These are phyloP conservation scores for Mesembrinibis cayennensis DNA, from an alignment of 2,113 vertebrate species.

Conservation along the genomic window DNA sequence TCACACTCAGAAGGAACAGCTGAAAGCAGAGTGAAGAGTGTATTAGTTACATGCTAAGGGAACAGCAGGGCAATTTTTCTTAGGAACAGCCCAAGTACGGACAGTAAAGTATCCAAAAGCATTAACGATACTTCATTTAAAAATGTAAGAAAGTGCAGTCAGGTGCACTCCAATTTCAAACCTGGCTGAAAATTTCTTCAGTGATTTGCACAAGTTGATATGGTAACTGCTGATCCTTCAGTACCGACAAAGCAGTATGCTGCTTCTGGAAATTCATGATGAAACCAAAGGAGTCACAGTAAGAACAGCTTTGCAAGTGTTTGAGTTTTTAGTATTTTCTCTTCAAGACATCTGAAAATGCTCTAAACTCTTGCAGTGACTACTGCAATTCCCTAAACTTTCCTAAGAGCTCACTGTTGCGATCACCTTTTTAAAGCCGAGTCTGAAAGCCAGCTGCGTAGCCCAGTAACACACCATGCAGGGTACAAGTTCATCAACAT, in stretches of 20 bases:
- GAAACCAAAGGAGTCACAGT: not conserved
- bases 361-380: not conserved
- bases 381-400: not conserved
- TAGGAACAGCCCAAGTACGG: not conserved
- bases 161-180: accelerated
- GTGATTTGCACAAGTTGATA: not conserved
- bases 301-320: not conserved
- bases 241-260: not conserved
- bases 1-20: accelerated
- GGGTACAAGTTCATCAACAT: not conserved
- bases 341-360: not conserved
- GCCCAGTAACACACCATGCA: accelerated
- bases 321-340: not conserved
- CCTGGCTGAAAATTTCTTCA: not conserved
- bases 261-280: not conserved
- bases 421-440: accelerated
- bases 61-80: accelerated
- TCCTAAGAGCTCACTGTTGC: not conserved
- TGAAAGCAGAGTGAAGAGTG: not conserved
- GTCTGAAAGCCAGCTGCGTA: not conserved
- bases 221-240: not conserved
- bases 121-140: not conserved
- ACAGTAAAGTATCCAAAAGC: not conserved
- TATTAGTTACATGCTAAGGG: not conserved
- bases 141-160: accelerated